These are phyloP conservation scores for Borostomias antarcticus DNA, from an alignment of 2,797 vertebrate genomes.

Conservation along the genomic window DNA sequence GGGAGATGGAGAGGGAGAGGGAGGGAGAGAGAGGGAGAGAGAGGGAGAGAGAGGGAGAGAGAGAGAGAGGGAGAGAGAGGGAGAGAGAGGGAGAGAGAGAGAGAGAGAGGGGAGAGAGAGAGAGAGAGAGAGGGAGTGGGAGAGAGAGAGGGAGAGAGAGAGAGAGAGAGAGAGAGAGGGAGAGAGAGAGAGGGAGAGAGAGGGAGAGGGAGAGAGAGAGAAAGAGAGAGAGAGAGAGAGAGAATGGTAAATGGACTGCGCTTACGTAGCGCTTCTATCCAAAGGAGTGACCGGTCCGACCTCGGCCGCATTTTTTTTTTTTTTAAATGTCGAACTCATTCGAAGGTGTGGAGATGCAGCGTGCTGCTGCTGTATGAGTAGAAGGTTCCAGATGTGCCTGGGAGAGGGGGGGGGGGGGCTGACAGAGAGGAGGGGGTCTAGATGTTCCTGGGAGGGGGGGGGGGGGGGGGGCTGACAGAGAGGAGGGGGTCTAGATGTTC, in stretches of 20 bases:
- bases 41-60: not conserved
- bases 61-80: not conserved
- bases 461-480: constrained; percentile 2
- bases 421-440: constrained; percentile 6
- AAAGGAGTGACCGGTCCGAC: too few relatives aligned
- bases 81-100: not conserved
- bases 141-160: not conserved
- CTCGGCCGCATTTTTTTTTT: too few relatives aligned
- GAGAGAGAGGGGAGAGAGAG: not conserved
- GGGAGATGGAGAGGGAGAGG: too few relatives aligned
- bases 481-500: too few relatives aligned
- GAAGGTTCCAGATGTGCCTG: too few relatives aligned
- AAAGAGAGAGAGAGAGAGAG: not conserved
- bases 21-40: constrained; percentile 2
- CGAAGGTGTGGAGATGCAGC: too few relatives aligned
- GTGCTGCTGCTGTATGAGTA: too few relatives aligned
- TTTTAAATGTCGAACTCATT: too few relatives aligned
- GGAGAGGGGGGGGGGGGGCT: too few relatives aligned
- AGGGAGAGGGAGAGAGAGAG: constrained; percentile 16
- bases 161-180: not conserved
- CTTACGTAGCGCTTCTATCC: too few relatives aligned
- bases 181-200: constrained; percentile 5
- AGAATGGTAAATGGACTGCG: too few relatives aligned
- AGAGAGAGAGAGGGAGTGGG: not conserved
- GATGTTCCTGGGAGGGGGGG: constrained; percentile 4